phyloP scores from a whole-genome alignment of 2,888 invertebrate genomes.

The Hypercompe scribonia region DNA sequence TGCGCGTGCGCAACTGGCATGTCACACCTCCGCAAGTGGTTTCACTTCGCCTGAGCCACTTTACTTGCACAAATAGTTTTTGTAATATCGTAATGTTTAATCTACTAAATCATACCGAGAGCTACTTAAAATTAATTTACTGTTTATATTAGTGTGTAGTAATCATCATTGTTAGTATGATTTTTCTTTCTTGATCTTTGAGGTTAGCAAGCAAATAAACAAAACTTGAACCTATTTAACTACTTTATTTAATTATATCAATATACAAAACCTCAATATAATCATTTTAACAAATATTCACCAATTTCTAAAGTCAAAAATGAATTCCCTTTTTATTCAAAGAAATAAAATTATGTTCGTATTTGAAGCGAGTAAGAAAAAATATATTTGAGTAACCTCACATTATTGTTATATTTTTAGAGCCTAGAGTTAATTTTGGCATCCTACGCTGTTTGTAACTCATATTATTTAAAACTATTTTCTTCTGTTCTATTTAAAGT shows the following conservation, averaged over 20 bases:
- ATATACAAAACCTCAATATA: too few relatives aligned
- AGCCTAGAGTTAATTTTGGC: constrained; percentile 33
- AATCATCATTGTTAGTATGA: not conserved
- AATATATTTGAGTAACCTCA: not conserved
- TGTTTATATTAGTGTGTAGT: not conserved
- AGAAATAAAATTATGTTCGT: too few relatives aligned
- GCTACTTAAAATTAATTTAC: not conserved
- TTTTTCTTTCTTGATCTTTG: not conserved
- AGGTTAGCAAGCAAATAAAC: too few relatives aligned
- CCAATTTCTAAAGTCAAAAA: too few relatives aligned
- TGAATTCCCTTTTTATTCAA: too few relatives aligned
- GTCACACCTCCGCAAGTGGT: constrained; percentile 47
- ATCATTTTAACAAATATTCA: too few relatives aligned
- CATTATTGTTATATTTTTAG: constrained; percentile 25
- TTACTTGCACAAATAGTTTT: constrained; percentile 40
- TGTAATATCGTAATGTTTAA: constrained; percentile 42
- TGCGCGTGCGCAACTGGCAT: constrained; percentile 40
- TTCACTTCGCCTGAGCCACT: constrained; percentile 44
- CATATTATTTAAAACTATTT: constrained; percentile 34
- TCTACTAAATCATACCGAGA: constrained; percentile 27
- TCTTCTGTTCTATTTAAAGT: constrained; percentile 28
- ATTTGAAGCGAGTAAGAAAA: not conserved
- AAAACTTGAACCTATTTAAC: too few relatives aligned
- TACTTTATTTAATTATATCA: too few relatives aligned
- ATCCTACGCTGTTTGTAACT: constrained; percentile 26